Base-by-base conservation (phyloP, 2,797 vertebrate species). In the Acanthis flammea region DNA sequence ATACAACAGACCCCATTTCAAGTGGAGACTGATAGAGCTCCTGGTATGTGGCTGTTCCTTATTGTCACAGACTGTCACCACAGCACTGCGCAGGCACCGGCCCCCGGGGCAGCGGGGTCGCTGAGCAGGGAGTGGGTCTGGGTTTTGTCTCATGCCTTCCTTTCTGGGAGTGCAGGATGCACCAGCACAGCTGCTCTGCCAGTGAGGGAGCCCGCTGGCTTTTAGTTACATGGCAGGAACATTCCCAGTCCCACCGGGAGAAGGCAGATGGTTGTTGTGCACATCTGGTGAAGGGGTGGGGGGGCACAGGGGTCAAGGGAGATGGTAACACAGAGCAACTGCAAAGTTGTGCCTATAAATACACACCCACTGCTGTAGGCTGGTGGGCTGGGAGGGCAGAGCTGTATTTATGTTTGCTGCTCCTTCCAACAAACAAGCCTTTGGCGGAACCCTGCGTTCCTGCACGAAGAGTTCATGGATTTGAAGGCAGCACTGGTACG, bases 401-500 rank as follows among this genome's bases (percentile, higher is more conserved):
- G 21, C 24, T 42, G 14, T 39, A 3, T 22, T 65, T 11, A 5
- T 14, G 12, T 24, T 73, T 5, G 6, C 41, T 80, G 65, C 78
- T 57, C 3, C 42, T 35, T 60, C 76, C 72, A 70, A 16, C 23
- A 65, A 70, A 19, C 13, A 23, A 28, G 50, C 50, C 17, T 35
- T 63, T 11, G 4, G 37, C 3, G 12, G 41, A 48, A 33, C 14
- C 14, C 42, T 7, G 30, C 9, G 0, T 71, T 42, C 24, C 58
- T 2, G 14, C 53, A 53, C 1, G 0, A 28, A 41, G 33, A 8
- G 45, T 13, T 65, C 35, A n/a, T 0, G 4, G 45, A 50, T 9
- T 12, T 1, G 4, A 17, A 27, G 28, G 75, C 54, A 71, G 41
- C 1, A 0, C 63, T 30, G 25, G 28, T 3, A 9, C 0, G 0